Percentiles rank a stretch among this genome's conserved stretches.
Evolutionary conservation across 2,113 vertebrate genomes (phyloP).

Genomic region (Fregetta grallaria): DNA sequence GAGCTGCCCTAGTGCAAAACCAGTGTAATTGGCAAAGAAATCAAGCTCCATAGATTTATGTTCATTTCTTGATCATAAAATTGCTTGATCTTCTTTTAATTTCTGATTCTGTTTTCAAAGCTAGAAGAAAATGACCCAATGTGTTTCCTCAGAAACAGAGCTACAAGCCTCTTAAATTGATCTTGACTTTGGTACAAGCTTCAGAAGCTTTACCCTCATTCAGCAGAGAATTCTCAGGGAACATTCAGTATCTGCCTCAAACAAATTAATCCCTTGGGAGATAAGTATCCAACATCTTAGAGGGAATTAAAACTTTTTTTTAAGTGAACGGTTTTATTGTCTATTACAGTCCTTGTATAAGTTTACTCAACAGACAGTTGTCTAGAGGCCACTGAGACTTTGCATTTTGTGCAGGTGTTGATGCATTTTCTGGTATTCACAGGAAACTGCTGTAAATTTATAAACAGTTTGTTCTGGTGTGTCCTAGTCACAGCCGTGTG

Average conservation of each 20-base stretch:
- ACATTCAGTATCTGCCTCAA: neutral
- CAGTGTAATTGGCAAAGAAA: neutral
- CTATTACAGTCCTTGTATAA: neutral
- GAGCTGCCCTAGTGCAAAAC: neutral
- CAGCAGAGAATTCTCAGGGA: neutral
- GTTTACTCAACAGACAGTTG: neutral
- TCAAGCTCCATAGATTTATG: neutral
- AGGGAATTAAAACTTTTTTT: neutral
- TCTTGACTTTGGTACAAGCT: neutral
- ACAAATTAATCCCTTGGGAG: neutral
- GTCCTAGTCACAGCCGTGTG: neutral
- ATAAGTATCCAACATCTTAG: neutral
- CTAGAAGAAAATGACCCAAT: neutral
- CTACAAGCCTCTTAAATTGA: neutral
- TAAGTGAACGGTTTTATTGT: neutral
- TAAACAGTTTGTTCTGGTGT: neutral
- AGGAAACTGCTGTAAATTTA: neutral
- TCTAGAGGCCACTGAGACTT: neutral
- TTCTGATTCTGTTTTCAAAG: conserved; percentile 5
- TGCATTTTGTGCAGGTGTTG: neutral
- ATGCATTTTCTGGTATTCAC: neutral
- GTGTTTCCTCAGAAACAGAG: neutral
- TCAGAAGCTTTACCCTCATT: neutral
- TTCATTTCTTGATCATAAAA: neutral
- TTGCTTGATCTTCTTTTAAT: neutral